A percentile compares a stretch with the other conserved stretches of the same genome.
phyloP scores from a whole-genome alignment of 2,888 invertebrate genomes.

The Cataglyphis cursor region DNA sequence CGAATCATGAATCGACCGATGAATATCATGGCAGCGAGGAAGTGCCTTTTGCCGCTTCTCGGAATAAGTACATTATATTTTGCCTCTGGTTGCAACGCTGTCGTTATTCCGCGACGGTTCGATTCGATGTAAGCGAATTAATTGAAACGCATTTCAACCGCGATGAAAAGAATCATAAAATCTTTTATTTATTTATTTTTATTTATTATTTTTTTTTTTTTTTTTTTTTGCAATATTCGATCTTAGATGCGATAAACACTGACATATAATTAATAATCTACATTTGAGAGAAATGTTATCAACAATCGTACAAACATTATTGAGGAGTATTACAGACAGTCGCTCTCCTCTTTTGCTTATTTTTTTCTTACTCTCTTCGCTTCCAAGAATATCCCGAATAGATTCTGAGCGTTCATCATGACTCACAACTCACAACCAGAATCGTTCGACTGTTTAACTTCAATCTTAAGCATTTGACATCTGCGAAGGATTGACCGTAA shows the following conservation, averaged over 20 bases:
- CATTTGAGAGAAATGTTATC: background rate
- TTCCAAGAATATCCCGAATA: background rate
- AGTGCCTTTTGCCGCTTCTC: slow-evolving; percentile 29
- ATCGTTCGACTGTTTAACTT: background rate
- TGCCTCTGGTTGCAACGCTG: slow-evolving; percentile 23
- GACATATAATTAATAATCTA: background rate
- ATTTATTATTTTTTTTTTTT: background rate
- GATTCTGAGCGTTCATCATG: background rate
- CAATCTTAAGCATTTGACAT: slow-evolving; percentile 5
- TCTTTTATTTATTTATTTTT: background rate
- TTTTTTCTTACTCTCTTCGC: background rate
- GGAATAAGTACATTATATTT: slow-evolving; percentile 35
- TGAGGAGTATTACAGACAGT: background rate
- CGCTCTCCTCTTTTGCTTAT: background rate
- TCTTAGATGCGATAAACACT: background rate
- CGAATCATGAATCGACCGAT: slow-evolving; percentile 42
- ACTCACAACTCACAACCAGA: background rate
- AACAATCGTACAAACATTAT: background rate
- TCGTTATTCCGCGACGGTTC: slow-evolving; percentile 29
- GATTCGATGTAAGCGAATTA: background rate
- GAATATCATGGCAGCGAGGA: slow-evolving; percentile 18
- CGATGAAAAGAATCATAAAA: background rate
- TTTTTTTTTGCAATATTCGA: background rate
- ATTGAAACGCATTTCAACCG: background rate
- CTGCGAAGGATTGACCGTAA: background rate